Evolutionary conservation across 2,797 vertebrate species (phyloP).

Genomic region (Chanos chanos): DNA sequence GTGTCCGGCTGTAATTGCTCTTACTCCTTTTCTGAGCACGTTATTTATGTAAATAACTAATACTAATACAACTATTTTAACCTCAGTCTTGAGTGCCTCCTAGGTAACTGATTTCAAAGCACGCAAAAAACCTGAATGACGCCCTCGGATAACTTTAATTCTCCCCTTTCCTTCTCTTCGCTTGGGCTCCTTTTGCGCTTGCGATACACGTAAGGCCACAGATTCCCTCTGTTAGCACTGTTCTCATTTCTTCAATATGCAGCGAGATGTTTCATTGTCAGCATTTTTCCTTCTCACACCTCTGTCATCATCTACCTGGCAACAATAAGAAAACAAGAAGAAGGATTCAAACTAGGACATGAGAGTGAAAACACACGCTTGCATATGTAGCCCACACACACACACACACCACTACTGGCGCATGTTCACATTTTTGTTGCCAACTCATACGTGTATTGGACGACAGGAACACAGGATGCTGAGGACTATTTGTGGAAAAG

Average conservation of each 20-base stretch:
- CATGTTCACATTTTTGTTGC: too few relatives aligned
- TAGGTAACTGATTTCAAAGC: not conserved
- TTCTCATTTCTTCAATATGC: not conserved
- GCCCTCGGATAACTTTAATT: not conserved
- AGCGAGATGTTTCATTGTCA: conserved; percentile 29
- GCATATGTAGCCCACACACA: too few relatives aligned
- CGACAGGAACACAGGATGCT: not conserved
- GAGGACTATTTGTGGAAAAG: conserved; percentile 1
- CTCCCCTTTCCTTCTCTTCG: not conserved
- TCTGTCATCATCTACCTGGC: conserved; percentile 33
- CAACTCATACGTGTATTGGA: not conserved
- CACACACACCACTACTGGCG: too few relatives aligned
- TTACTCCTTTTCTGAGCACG: not conserved
- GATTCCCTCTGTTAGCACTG: not conserved
- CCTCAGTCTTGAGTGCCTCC: not conserved
- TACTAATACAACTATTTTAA: not conserved
- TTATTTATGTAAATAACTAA: too few relatives aligned
- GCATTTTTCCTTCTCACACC: conserved; percentile 20
- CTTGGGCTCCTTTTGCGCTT: too few relatives aligned
- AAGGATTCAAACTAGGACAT: not conserved
- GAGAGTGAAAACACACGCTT: not conserved
- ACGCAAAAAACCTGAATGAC: not conserved
- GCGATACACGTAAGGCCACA: not conserved
- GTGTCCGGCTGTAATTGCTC: not conserved
- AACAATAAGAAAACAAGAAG: conserved; percentile 20